Conservation (phyloP, 1,140 invertebrate genomes). For the Bombus picipes region DNA sequence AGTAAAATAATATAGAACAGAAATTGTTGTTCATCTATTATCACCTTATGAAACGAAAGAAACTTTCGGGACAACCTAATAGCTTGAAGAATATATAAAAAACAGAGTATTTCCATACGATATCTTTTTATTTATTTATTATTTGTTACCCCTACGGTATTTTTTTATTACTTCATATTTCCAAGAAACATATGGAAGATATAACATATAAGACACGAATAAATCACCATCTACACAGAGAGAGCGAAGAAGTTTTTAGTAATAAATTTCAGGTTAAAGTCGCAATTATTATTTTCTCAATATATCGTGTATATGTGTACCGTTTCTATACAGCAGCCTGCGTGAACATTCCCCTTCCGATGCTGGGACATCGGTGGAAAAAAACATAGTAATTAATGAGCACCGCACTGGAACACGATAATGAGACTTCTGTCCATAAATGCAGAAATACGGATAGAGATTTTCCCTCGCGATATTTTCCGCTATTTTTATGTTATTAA, state of each 20-base stretch:
- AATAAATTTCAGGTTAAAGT: background rate
- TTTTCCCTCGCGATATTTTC: conserved; percentile 20
- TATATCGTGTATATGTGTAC: background rate
- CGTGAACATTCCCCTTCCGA: background rate
- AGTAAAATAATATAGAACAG: too few species aligned
- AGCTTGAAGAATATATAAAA: too few species aligned
- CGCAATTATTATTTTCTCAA: background rate
- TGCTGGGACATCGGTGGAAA: conserved; percentile 9
- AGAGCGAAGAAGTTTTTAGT: background rate
- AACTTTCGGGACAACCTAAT: too few species aligned
- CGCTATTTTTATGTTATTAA: conserved; percentile 40
- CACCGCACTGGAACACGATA: conserved; percentile 30
- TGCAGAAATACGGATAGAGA: background rate
- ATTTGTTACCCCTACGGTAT: too few species aligned
- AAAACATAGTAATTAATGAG: conserved; percentile 44
- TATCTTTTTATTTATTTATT: too few species aligned
- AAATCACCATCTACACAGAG: background rate
- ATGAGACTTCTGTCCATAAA: conserved; percentile 30
- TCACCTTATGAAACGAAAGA: too few species aligned
- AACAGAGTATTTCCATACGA: too few species aligned
- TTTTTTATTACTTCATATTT: too few species aligned
- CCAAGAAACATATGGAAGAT: too few species aligned
- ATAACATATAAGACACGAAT: background rate
- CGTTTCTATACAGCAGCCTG: background rate
- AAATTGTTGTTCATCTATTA: too few species aligned